Conservation (phyloP, 2,888 invertebrate genomes). For the Nudaria mundana region DNA sequence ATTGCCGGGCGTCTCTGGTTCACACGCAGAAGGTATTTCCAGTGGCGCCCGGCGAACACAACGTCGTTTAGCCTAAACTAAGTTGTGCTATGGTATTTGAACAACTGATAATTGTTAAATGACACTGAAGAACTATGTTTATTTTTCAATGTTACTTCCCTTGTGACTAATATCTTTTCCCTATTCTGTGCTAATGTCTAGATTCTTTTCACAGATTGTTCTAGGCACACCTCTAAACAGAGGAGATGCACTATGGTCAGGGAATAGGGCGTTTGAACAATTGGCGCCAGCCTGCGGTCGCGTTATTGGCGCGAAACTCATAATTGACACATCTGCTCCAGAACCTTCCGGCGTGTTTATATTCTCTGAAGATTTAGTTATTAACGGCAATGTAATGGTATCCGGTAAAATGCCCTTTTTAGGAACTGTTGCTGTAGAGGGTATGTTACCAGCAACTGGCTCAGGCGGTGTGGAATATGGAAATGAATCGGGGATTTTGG, state of each 20-base stretch:
- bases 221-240: conserved; percentile 4
- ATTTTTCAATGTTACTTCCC: too few species aligned
- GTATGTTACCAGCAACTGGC: conserved; percentile 36
- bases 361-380: conserved; percentile 38
- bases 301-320: conserved; percentile 23
- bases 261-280: conserved; percentile 6
- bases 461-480: conserved; percentile 29
- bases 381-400: conserved; percentile 41
- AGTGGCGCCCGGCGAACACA: too few species aligned
- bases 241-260: background rate
- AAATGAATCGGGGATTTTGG: conserved; percentile 17
- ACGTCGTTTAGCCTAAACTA: too few species aligned
- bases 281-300: conserved; percentile 15
- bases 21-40: too few species aligned
- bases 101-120: too few species aligned
- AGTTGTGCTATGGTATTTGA: too few species aligned
- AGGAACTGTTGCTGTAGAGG: conserved; percentile 42
- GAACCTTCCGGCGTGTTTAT: conserved; percentile 23
- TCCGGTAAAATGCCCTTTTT: conserved; percentile 41
- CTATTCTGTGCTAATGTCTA: too few species aligned
- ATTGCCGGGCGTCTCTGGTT: too few species aligned
- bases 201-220: conserved; percentile 15
- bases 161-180: too few species aligned
- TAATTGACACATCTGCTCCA: conserved; percentile 26
- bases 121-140: too few species aligned